Conservation (phyloP, 30 jellyfish, hydroid and myxozoan genomes). For the Turritopsis dohrnii region DNA sequence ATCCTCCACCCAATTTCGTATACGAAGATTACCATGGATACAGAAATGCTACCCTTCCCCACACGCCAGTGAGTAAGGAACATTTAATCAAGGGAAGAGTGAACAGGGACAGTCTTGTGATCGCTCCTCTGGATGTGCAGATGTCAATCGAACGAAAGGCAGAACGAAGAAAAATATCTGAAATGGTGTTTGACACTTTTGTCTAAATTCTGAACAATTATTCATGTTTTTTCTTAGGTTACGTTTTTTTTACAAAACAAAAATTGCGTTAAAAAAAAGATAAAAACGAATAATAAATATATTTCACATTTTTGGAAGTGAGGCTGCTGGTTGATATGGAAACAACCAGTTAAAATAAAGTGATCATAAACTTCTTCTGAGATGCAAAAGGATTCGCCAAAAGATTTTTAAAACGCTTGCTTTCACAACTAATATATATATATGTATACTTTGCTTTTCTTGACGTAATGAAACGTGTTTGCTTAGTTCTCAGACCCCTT, state of each 20-base stretch:
- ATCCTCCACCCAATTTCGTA: not conserved
- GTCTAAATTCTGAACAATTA: not conserved
- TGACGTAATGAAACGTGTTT: not conserved
- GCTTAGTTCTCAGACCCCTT: not conserved
- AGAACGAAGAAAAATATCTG: slow-evolving; percentile 16
- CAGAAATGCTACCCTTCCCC: not conserved
- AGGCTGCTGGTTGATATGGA: not conserved
- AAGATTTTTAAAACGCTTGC: not conserved
- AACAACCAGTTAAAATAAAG: not conserved
- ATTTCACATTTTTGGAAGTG: not conserved
- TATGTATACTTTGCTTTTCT: not conserved
- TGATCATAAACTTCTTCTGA: not conserved
- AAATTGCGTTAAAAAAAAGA: too few relatives aligned
- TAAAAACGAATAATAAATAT: too few relatives aligned
- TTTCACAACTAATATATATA: too few relatives aligned
- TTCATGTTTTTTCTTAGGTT: not conserved
- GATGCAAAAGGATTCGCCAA: not conserved
- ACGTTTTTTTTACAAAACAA: not conserved
- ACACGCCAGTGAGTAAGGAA: not conserved
- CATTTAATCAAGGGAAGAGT: not conserved
- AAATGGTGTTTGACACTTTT: slow-evolving; percentile 25
- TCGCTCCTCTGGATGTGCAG: slow-evolving; percentile 25
- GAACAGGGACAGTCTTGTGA: not conserved
- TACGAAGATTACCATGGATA: slow-evolving; percentile 8
- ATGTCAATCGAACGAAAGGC: slow-evolving; percentile 21